phyloP scores from a whole-genome alignment of 2,113 vertebrate species.

The Leuciscus idus region DNA sequence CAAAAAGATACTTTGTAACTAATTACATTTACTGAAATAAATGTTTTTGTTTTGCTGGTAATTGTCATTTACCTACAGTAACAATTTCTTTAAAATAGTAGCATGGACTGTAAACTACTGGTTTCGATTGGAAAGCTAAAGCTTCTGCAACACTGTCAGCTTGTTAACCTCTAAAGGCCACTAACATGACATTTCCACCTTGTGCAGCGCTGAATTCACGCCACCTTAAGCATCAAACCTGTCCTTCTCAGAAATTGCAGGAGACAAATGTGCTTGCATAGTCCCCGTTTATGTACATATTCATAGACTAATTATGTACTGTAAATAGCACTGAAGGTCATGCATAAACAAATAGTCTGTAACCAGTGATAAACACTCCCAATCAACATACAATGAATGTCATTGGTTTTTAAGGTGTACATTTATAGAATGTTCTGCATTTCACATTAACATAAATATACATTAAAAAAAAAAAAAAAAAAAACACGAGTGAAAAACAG shows the following conservation, averaged over 20 bases:
- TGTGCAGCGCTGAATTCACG: background rate
- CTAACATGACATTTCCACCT: conserved; percentile 25
- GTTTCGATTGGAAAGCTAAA: background rate
- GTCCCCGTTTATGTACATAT: conserved; percentile 57
- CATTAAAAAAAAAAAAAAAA: background rate
- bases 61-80: background rate
- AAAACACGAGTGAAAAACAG: background rate
- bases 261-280: conserved; percentile 40
- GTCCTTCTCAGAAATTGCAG: conserved; percentile 33
- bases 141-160: conserved; percentile 13
- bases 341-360: conserved; percentile 48
- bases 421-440: conserved; percentile 24
- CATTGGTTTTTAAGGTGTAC: conserved; percentile 13
- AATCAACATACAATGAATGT: conserved; percentile 41
- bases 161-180: conserved; percentile 32
- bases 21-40: too few species aligned
- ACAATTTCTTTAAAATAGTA: background rate
- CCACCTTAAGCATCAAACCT: conserved; percentile 21
- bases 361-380: conserved; percentile 41
- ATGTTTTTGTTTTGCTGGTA: background rate
- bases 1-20: too few species aligned
- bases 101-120: background rate
- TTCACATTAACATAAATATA: conserved; percentile 11
- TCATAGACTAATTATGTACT: conserved; percentile 65
- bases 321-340: conserved; percentile 54